Evolutionary conservation across 1,140 invertebrate species (phyloP).

Genomic region (Drosophila aff.): DNA sequence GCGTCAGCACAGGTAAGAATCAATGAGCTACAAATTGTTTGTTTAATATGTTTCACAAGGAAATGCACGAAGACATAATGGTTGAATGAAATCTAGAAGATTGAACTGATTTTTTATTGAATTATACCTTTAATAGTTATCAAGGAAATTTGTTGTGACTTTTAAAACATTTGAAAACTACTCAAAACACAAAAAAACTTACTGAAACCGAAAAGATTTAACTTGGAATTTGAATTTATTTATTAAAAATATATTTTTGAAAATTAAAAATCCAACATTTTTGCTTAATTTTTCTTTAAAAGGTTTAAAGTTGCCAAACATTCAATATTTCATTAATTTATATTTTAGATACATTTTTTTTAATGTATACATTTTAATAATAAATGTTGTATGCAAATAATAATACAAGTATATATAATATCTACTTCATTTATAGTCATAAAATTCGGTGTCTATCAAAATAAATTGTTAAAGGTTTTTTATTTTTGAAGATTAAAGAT

Average conservation of each 20-base stretch:
- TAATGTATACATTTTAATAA: too few relatives aligned
- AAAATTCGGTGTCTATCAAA: too few relatives aligned
- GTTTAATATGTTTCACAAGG: background rate
- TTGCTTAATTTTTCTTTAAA: too few relatives aligned
- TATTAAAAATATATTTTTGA: background rate
- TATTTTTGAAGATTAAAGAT: background rate
- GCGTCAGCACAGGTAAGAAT: slow-evolving; percentile 95
- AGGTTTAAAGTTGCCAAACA: background rate
- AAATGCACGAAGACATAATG: background rate
- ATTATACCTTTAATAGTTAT: too few relatives aligned
- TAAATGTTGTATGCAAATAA: too few relatives aligned
- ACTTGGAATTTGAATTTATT: background rate
- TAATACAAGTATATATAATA: too few relatives aligned
- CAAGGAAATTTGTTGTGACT: background rate
- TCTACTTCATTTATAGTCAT: too few relatives aligned
- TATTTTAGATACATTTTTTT: too few relatives aligned
- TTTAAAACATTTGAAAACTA: background rate
- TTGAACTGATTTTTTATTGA: background rate
- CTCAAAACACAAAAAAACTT: background rate
- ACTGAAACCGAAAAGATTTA: too few relatives aligned
- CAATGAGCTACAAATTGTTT: background rate
- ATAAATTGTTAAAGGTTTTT: background rate
- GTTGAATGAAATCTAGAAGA: background rate
- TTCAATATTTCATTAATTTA: too few relatives aligned
- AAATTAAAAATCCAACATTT: too few relatives aligned